These are phyloP conservation scores for Bombus impatiens DNA, from an alignment of 1,140 invertebrate genomes.

Conservation along the genomic window DNA sequence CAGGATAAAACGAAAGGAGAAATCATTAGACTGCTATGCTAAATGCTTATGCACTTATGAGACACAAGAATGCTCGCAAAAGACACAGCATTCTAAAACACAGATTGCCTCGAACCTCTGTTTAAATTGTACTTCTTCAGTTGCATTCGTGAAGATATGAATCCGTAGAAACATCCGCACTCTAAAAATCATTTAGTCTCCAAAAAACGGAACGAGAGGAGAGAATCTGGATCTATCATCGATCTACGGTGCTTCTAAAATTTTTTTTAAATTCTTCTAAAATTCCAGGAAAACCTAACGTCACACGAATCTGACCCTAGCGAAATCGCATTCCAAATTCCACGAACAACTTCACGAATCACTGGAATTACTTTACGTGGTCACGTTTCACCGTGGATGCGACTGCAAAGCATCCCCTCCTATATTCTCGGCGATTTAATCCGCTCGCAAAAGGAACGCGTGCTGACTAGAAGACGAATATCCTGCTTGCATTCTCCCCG, in stretches of 20 bases:
- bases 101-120: too few relatives aligned
- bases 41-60: too few relatives aligned
- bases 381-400: not conserved
- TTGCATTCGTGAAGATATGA: too few relatives aligned
- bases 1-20: too few relatives aligned
- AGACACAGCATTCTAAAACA: too few relatives aligned
- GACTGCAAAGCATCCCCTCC: too few relatives aligned
- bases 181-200: too few relatives aligned
- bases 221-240: not conserved
- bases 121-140: too few relatives aligned
- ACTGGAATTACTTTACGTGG: not conserved
- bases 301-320: not conserved
- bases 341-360: not conserved
- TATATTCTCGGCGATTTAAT: not conserved
- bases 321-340: not conserved
- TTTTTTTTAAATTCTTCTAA: not conserved
- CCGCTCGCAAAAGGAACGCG: conserved; percentile 16
- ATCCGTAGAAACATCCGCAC: too few relatives aligned
- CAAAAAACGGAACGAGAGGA: not conserved
- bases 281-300: not conserved
- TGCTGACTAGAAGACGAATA: conserved; percentile 8
- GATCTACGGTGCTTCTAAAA: not conserved
- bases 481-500: conserved; percentile 31
- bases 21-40: too few relatives aligned
- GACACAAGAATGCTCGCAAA: too few relatives aligned